Percentiles rank a stretch among this genome's conserved stretches.
phyloP scores from a whole-genome alignment of 2,797 vertebrate species.

The Lophotriccus pileatus region DNA sequence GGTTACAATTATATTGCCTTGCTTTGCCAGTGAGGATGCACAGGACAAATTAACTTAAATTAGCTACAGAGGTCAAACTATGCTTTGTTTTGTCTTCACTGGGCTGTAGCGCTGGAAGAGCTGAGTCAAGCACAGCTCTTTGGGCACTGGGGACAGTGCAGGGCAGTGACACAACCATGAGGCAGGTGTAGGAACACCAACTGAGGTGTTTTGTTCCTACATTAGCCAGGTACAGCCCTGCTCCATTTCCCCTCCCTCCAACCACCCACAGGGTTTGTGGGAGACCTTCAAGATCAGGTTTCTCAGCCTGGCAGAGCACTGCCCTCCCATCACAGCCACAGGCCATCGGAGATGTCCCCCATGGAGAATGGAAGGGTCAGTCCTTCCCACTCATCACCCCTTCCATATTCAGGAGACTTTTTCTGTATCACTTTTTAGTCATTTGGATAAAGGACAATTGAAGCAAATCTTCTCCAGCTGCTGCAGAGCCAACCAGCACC shows the following conservation, averaged over 20 bases:
- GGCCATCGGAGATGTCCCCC: neutral
- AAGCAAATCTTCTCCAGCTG: neutral
- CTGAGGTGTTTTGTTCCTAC: neutral
- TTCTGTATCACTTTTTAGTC: neutral
- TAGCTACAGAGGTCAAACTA: neutral
- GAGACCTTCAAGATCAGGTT: neutral
- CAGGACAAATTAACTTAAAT: neutral
- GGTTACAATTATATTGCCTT: neutral
- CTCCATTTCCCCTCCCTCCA: neutral
- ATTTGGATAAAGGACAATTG: neutral
- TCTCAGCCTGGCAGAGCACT: neutral
- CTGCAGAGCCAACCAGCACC: neutral
- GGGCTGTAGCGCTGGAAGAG: neutral
- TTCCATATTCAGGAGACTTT: rapidly evolving
- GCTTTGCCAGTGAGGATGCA: neutral
- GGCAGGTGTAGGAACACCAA: neutral
- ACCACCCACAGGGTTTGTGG: rapidly evolving
- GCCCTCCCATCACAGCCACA: neutral
- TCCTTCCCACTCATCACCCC: neutral
- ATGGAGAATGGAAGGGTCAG: rapidly evolving
- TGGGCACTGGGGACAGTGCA: rapidly evolving
- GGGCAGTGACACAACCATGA: neutral
- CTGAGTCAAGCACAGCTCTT: neutral
- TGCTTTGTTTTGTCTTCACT: neutral
- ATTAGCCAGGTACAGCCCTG: neutral